phyloP scores from a whole-genome alignment of 1,140 invertebrate genomes.

The Drosophila suzukii region DNA sequence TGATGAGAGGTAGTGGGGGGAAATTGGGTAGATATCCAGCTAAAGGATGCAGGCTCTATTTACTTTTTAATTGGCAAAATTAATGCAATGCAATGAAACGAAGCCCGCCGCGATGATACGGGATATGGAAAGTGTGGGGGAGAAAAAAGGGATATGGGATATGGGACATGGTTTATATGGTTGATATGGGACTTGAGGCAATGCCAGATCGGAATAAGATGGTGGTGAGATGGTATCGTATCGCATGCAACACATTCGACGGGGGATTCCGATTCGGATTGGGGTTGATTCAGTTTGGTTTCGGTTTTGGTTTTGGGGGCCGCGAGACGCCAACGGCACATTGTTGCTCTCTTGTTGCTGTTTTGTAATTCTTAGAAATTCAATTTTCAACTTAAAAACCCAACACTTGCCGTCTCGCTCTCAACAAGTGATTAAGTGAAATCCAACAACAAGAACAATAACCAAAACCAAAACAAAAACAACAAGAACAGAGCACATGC shows the following conservation, averaged over 20 bases:
- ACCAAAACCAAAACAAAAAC: conserved; percentile 20
- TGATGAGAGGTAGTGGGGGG: background rate
- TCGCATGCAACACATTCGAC: background rate
- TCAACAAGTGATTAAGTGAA: conserved; percentile 79
- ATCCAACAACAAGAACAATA: conserved; percentile 52
- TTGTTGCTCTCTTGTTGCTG: conserved; percentile 39
- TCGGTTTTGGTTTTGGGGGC: conserved; percentile 4
- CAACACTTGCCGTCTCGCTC: conserved; percentile 29
- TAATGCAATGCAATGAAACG: conserved; percentile 82
- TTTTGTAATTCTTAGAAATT: conserved; percentile 79
- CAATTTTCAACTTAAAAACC: conserved; percentile 79
- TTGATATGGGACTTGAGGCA: background rate
- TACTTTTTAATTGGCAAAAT: conserved; percentile 83
- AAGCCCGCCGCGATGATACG: conserved; percentile 51
- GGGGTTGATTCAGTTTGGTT: conserved; percentile 3
- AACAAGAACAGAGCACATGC: conserved; percentile 52
- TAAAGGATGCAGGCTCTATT: conserved; percentile 80
- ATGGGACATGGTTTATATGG: background rate
- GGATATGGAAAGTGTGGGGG: conserved; percentile 6
- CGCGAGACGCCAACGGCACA: conserved; percentile 65
- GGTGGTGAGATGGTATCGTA: conserved; percentile 5
- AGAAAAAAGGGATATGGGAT: conserved; percentile 15
- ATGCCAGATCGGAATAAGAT: conserved; percentile 3
- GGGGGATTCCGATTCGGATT: conserved; percentile 14
- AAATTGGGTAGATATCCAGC: background rate